These are phyloP conservation scores for Mormyrus iriodes DNA, from an alignment of 2,113 vertebrate genomes.

Conservation along the genomic window DNA sequence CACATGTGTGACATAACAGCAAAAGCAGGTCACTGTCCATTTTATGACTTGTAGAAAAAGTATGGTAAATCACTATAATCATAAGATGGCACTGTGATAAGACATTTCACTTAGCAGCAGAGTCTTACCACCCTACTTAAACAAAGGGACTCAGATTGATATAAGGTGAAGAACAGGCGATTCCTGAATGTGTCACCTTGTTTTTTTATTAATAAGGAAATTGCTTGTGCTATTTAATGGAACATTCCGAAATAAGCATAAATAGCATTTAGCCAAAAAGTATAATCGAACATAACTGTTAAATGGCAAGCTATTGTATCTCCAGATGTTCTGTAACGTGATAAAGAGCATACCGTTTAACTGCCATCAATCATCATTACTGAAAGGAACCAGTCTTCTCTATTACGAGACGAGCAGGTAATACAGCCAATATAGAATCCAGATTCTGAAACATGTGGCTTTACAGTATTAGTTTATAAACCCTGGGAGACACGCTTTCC, in stretches of 20 bases:
- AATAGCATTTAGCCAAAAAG: neutral
- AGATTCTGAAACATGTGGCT: neutral
- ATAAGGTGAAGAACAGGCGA: neutral
- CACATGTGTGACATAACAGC: neutral
- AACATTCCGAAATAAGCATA: neutral
- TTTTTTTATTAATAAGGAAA: neutral
- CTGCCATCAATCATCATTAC: neutral
- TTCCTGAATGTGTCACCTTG: neutral
- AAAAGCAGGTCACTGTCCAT: slow-evolving; percentile 5
- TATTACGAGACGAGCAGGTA: neutral
- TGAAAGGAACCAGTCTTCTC: neutral
- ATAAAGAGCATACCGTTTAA: neutral
- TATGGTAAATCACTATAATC: neutral
- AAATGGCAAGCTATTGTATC: slow-evolving; percentile 10
- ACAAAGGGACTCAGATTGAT: neutral
- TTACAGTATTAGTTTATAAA: slow-evolving; percentile 6
- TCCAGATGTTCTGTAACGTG: slow-evolving; percentile 5
- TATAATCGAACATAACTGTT: neutral
- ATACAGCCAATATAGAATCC: neutral
- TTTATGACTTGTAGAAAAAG: slow-evolving; percentile 3
- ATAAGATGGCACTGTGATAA: neutral
- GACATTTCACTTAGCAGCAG: neutral
- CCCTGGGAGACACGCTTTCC: neutral
- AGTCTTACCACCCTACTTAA: neutral
- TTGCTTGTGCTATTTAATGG: neutral